Conservation (phyloP, 2,113 vertebrate species). For the Eleginops maclovinus region DNA sequence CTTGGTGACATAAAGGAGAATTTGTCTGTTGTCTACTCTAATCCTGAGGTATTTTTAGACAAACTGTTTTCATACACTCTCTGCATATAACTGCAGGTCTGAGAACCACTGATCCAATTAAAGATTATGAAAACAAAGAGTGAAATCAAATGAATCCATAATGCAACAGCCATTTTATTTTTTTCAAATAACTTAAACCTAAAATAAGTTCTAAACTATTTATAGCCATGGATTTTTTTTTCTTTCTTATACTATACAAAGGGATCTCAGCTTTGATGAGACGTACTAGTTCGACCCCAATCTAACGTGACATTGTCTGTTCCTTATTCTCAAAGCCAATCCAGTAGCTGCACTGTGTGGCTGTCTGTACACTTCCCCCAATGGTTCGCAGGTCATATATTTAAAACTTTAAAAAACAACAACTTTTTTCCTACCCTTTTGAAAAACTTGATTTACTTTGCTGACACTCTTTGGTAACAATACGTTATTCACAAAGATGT, state of each 20-base stretch:
- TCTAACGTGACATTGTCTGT: neutral
- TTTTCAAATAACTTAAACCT: neutral
- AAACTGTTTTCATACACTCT: neutral
- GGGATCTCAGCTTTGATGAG: neutral
- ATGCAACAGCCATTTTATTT: neutral
- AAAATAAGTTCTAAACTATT: neutral
- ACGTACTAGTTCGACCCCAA: neutral
- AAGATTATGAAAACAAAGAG: neutral
- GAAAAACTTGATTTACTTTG: neutral
- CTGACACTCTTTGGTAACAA: neutral
- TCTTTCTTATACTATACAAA: neutral
- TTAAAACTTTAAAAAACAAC: neutral
- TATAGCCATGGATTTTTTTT: neutral
- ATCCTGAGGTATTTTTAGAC: slow-evolving; percentile 41
- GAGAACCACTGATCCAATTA: neutral
- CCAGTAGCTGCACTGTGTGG: too few species aligned
- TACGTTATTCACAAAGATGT: neutral
- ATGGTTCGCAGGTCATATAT: neutral
- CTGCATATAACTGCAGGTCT: slow-evolving; percentile 2
- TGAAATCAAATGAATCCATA: slow-evolving; percentile 2
- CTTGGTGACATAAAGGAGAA: slow-evolving; percentile 24
- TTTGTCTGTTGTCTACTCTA: slow-evolving; percentile 41
- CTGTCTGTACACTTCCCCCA: too few species aligned
- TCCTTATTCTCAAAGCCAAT: too few species aligned
- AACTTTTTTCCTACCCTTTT: neutral